A percentile compares a stretch with the other conserved stretches of the same genome.
phyloP scores from a whole-genome alignment of 2,113 vertebrate genomes.

The Periophthalmus modestus region DNA sequence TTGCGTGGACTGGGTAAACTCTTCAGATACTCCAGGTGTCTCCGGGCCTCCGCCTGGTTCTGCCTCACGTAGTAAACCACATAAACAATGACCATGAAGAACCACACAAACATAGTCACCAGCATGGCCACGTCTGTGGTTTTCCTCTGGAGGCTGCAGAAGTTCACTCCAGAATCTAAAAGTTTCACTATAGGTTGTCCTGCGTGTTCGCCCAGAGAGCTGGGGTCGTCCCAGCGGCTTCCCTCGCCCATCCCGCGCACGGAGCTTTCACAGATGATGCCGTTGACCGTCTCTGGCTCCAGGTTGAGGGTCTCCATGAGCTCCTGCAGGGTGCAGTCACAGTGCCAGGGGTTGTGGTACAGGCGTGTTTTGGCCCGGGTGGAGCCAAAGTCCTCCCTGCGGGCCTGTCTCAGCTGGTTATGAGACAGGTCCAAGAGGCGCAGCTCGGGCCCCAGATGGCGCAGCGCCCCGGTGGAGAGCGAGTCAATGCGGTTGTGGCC shows the following conservation, averaged over 20 bases:
- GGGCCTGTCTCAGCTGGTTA: constrained; percentile 75
- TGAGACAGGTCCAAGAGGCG: constrained; percentile 79
- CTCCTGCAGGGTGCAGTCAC: constrained; percentile 80
- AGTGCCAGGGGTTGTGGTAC: constrained; percentile 82
- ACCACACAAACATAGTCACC: constrained; percentile 82
- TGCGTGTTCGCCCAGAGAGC: constrained; percentile 61
- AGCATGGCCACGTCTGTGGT: constrained; percentile 77
- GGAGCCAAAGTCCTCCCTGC: constrained; percentile 68
- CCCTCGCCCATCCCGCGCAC: constrained; percentile 70
- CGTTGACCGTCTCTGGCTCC: constrained; percentile 73
- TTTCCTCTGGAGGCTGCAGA: constrained; percentile 72
- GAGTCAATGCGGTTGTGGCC: constrained; percentile 80
- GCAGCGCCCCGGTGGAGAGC: constrained; percentile 71
- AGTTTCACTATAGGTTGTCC: constrained; percentile 75
- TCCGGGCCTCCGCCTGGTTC: constrained; percentile 74
- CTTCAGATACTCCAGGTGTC: constrained; percentile 79
- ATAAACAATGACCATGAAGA: constrained; percentile 77
- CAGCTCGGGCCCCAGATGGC: constrained; percentile 70
- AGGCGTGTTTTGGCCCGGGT: constrained; percentile 76
- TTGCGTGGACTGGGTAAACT: constrained; percentile 75
- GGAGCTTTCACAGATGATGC: constrained; percentile 79
- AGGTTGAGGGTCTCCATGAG: constrained; percentile 77
- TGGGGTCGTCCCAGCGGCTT: constrained; percentile 75
- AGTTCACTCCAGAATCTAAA: constrained; percentile 76
- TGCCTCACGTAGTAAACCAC: constrained; percentile 79